These are phyloP conservation scores for Prietella phreatophila DNA, from an alignment of 2,113 vertebrate genomes.

Conservation along the genomic window DNA sequence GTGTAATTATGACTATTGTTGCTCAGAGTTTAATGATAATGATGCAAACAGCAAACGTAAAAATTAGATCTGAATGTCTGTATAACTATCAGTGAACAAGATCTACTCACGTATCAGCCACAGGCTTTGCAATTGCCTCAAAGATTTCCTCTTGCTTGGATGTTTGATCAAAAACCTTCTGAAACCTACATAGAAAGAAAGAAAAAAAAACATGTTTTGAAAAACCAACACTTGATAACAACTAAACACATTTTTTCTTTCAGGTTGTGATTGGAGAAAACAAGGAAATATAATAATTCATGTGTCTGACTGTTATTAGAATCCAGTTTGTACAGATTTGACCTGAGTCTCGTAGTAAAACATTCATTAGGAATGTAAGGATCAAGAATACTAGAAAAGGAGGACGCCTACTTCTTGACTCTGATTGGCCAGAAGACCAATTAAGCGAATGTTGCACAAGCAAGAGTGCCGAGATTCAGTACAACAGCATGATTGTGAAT, in stretches of 20 bases:
- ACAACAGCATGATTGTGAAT: background rate
- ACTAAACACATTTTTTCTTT: background rate
- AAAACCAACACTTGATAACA: background rate
- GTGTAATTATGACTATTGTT: background rate
- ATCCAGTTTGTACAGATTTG: no score
- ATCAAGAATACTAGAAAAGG: background rate
- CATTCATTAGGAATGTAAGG: background rate
- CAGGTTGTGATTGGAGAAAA: background rate
- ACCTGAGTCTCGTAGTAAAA: background rate
- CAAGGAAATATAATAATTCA: background rate
- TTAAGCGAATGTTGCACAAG: background rate
- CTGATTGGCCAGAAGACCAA: background rate
- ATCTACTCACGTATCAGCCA: conserved; percentile 86
- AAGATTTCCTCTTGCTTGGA: conserved; percentile 89
- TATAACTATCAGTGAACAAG: background rate
- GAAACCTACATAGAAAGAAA: conserved; percentile 76
- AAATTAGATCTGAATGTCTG: background rate
- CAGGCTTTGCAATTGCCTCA: conserved; percentile 87
- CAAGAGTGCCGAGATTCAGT: no score
- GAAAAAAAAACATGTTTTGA: background rate
- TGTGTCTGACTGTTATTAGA: background rate
- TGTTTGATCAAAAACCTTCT: conserved; percentile 89
- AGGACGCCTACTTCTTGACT: no score
- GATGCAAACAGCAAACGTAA: background rate
- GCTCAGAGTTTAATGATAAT: background rate